A percentile compares a stretch with the other conserved stretches of the same genome.
Conservation (phyloP, 2,888 invertebrate species). For the Chymomyza procnemis region DNA sequence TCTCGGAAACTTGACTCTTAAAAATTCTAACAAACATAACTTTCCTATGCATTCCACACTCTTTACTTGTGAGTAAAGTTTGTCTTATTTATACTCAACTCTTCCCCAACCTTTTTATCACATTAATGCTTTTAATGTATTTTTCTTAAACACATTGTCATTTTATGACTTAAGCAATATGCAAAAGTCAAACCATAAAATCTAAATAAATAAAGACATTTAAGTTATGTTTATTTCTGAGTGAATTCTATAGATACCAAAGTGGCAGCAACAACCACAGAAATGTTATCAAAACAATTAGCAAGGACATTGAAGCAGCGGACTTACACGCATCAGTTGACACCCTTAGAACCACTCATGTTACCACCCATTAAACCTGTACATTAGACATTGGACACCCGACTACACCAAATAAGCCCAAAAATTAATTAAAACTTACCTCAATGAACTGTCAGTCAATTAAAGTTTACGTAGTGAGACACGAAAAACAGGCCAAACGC, state of each 20-base stretch:
- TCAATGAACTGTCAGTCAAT: constrained; percentile 66
- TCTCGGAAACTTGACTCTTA: too few relatives aligned
- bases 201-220: neutral
- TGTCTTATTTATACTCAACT: too few relatives aligned
- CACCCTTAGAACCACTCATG: neutral
- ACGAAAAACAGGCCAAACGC: constrained; percentile 15
- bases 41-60: too few relatives aligned
- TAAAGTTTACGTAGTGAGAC: constrained; percentile 62
- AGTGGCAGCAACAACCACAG: neutral
- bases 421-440: constrained; percentile 71
- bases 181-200: neutral
- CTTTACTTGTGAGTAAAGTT: too few relatives aligned
- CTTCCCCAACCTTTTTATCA: neutral
- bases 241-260: neutral
- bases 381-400: constrained; percentile 1
- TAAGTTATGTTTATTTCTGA: neutral
- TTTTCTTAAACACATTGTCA: neutral
- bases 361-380: constrained; percentile 33
- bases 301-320: constrained; percentile 34
- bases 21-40: too few relatives aligned
- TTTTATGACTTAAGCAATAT: neutral
- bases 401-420: constrained; percentile 27
- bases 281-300: constrained; percentile 36
- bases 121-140: neutral
- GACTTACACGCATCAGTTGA: neutral